phyloP scores from a whole-genome alignment of 2,797 vertebrate species.

The Enteromius radiatus region DNA sequence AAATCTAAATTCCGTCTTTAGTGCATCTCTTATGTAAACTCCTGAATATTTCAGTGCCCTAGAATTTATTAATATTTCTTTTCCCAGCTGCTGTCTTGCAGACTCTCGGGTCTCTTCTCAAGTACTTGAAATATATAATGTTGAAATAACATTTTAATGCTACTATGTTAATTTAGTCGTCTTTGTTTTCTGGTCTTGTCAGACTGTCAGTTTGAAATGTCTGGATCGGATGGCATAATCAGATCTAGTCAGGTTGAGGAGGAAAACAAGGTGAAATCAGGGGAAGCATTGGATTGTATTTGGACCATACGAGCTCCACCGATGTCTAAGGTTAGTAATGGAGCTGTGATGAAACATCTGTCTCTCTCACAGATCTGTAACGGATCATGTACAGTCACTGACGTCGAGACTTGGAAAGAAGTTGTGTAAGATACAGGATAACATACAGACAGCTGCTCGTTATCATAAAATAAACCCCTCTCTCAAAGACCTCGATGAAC shows the following conservation, averaged over 20 bases:
- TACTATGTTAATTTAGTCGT: background rate
- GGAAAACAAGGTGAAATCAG: constrained; percentile 87
- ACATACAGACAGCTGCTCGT: background rate
- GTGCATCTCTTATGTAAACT: constrained; percentile 41
- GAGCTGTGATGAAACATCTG: background rate
- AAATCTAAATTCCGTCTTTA: constrained; percentile 18
- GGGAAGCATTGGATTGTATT: constrained; percentile 94
- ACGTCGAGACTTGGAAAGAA: background rate
- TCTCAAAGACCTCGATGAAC: background rate
- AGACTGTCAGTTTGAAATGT: constrained; percentile 96
- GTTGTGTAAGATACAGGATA: background rate
- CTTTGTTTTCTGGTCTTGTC: background rate
- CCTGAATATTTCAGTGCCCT: constrained; percentile 44
- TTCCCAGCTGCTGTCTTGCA: constrained; percentile 5
- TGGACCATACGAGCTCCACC: constrained; percentile 94
- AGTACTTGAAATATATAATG: background rate
- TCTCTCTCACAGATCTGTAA: background rate
- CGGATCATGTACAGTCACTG: background rate
- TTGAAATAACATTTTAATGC: constrained; percentile 19
- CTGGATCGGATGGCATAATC: constrained; percentile 89
- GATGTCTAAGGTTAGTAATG: constrained; percentile 83
- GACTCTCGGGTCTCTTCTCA: constrained; percentile 7
- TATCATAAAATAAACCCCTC: background rate
- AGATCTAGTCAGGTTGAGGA: constrained; percentile 96
- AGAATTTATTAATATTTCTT: constrained; percentile 57